Percentiles rank a stretch among this genome's conserved stretches.
Conservation (phyloP, 2,797 vertebrate genomes). For the Chelon labrosus region DNA sequence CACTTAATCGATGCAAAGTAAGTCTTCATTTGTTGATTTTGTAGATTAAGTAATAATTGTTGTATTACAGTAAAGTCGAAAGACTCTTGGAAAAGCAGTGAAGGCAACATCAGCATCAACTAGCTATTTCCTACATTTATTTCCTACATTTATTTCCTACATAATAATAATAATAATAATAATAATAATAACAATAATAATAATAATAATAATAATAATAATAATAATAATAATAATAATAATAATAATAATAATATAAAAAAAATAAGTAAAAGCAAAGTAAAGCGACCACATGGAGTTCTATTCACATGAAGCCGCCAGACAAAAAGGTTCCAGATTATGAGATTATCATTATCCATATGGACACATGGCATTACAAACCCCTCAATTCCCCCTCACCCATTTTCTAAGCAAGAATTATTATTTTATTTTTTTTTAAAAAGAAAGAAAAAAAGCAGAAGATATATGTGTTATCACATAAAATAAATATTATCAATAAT, state of each 20-base stretch:
- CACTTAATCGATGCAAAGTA: too few species aligned
- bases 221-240: neutral
- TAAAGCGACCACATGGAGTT: neutral
- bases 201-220: neutral
- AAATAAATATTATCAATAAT: constrained; percentile 10
- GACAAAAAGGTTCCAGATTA: constrained; percentile 63
- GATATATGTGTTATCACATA: constrained; percentile 25
- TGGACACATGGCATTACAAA: constrained; percentile 49
- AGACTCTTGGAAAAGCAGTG: too few species aligned
- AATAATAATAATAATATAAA: too few species aligned
- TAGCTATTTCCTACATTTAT: neutral
- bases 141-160: too few species aligned
- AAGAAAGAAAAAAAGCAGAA: too few species aligned
- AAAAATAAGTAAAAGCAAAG: too few species aligned
- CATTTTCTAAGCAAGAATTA: constrained; percentile 31
- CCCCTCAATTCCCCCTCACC: constrained; percentile 20
- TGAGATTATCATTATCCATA: constrained; percentile 67
- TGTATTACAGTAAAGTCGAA: too few species aligned
- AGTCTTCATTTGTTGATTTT: too few species aligned
- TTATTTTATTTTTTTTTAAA: too few species aligned
- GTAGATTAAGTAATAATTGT: too few species aligned
- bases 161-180: too few species aligned
- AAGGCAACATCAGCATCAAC: constrained; percentile 37
- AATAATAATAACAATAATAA: neutral
- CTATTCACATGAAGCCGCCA: constrained; percentile 22